Conservation (phyloP, 2,113 vertebrate genomes). For the Scartelaos histophorus region DNA sequence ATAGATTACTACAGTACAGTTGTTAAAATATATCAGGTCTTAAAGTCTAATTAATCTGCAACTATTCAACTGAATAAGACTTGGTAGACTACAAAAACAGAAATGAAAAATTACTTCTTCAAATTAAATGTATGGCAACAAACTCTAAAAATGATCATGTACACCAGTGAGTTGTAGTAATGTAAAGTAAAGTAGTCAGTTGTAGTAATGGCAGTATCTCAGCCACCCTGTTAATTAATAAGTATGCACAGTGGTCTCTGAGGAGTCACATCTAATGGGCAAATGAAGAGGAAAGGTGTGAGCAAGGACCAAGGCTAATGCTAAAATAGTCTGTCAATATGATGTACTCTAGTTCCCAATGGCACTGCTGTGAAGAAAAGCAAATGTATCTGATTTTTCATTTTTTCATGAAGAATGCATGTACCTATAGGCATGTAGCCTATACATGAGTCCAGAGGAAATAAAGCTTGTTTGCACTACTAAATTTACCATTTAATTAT, state of each 20-base stretch:
- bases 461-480: too few relatives aligned
- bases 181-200: constrained; percentile 6
- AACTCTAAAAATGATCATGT: constrained; percentile 18
- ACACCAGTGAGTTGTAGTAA: constrained; percentile 20
- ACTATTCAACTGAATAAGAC: not conserved
- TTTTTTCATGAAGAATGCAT: not conserved
- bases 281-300: not conserved
- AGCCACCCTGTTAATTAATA: constrained; percentile 11
- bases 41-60: not conserved
- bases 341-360: too few relatives aligned
- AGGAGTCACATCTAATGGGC: not conserved
- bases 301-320: not conserved
- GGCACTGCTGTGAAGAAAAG: not conserved
- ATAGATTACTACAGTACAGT: not conserved
- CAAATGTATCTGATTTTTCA: not conserved
- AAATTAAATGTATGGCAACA: constrained; percentile 40
- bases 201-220: constrained; percentile 29
- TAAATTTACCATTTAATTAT: not conserved
- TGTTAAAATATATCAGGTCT: not conserved
- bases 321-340: not conserved
- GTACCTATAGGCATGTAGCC: too few relatives aligned
- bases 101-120: not conserved
- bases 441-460: not conserved
- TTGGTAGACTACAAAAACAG: not conserved
- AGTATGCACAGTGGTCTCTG: not conserved